phyloP scores from a whole-genome alignment of 2,113 vertebrate species.

The Malurus alboscapulatus region DNA sequence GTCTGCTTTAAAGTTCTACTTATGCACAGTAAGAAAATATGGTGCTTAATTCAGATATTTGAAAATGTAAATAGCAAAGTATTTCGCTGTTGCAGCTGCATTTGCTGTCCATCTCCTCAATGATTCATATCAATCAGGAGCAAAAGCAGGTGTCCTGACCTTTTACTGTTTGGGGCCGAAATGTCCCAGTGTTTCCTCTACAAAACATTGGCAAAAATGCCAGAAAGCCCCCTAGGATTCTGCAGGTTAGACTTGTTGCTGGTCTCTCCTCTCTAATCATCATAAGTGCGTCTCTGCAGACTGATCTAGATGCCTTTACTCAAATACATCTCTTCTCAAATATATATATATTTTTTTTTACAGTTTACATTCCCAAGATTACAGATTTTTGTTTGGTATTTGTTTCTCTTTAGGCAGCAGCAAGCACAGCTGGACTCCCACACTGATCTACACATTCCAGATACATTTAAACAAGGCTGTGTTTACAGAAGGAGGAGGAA shows the following conservation, averaged over 20 bases:
- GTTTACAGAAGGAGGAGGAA: neutral
- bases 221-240: neutral
- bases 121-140: neutral
- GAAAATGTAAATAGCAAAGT: neutral
- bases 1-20: neutral
- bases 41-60: neutral
- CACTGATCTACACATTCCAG: neutral
- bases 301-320: neutral
- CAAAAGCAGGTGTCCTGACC: neutral
- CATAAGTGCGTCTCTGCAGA: neutral
- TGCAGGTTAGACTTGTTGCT: neutral
- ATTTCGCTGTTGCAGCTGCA: neutral
- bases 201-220: neutral
- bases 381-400: neutral
- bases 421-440: neutral
- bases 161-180: neutral
- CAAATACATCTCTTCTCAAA: neutral
- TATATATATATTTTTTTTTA: neutral
- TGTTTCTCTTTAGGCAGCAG: neutral
- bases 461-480: neutral
- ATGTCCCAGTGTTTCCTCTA: neutral
- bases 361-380: neutral
- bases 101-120: neutral
- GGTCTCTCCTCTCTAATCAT: neutral
- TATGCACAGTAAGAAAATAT: rapidly evolving